phyloP scores from a whole-genome alignment of 2,797 vertebrate genomes.

The Oreortyx pictus region DNA sequence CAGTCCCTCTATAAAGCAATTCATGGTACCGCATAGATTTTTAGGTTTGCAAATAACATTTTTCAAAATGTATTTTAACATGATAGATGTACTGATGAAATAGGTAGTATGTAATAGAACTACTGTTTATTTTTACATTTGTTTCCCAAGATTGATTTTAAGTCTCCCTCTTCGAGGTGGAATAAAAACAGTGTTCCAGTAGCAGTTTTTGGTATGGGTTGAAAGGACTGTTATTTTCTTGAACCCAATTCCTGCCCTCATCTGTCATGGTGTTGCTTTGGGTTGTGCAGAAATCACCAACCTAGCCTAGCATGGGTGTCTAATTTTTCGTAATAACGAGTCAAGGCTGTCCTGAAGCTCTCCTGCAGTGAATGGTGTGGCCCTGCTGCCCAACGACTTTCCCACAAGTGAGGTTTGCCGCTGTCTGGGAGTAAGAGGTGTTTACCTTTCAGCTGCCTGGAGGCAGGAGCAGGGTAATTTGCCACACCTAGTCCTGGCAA shows the following conservation, averaged over 20 bases:
- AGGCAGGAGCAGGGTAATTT: neutral
- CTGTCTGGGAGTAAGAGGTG: neutral
- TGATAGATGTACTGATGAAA: neutral
- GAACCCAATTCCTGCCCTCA: neutral
- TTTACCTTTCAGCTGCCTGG: neutral
- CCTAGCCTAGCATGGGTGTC: neutral
- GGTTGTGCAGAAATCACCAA: neutral
- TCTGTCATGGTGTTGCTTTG: neutral
- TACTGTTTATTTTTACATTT: neutral
- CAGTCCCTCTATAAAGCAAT: neutral
- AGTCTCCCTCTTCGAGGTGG: neutral
- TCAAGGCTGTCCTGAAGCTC: neutral
- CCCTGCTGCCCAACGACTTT: neutral
- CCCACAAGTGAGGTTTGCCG: neutral
- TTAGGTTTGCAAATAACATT: neutral
- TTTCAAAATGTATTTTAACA: slow-evolving; percentile 12
- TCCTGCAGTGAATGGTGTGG: fast-evolving
- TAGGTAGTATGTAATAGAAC: neutral
- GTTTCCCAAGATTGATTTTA: neutral
- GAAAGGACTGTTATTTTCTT: neutral
- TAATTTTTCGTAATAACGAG: neutral
- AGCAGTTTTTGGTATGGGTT: neutral
- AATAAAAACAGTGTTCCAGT: neutral
- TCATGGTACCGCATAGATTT: neutral
- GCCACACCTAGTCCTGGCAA: fast-evolving